These are phyloP conservation scores for Pissodes strobi DNA, from an alignment of 1,140 invertebrate genomes.

Conservation along the genomic window DNA sequence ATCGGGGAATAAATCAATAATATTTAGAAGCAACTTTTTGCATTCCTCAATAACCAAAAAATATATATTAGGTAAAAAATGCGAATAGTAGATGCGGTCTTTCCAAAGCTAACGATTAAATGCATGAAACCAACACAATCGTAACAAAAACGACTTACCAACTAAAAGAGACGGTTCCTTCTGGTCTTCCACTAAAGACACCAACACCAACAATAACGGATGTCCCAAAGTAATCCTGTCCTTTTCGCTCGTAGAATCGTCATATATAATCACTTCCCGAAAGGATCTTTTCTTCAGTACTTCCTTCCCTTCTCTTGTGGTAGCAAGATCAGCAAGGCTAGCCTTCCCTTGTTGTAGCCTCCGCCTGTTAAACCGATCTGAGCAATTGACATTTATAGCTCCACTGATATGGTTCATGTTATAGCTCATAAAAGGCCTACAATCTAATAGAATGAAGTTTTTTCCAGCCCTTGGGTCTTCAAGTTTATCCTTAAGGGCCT, in stretches of 20 bases:
- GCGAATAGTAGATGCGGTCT: no score
- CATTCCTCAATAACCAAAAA: no score
- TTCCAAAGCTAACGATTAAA: no score
- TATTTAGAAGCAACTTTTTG: no score
- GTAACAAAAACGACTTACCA: slow-evolving; percentile 62
- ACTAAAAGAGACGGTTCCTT: slow-evolving; percentile 69
- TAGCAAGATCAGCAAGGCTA: slow-evolving; percentile 69
- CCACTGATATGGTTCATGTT: slow-evolving; percentile 73
- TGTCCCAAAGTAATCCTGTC: slow-evolving; percentile 63
- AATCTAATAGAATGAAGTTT: slow-evolving; percentile 67
- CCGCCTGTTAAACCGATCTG: slow-evolving; percentile 72
- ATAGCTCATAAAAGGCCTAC: slow-evolving; percentile 73
- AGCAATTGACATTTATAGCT: slow-evolving; percentile 77
- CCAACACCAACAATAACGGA: slow-evolving; percentile 70
- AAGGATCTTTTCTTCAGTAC: slow-evolving; percentile 61
- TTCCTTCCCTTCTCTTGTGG: slow-evolving; percentile 67
- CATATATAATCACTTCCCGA: slow-evolving; percentile 72
- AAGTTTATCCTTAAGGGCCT: slow-evolving; percentile 52
- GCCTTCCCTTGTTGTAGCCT: slow-evolving; percentile 71
- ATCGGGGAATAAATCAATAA: no score
- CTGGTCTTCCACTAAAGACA: slow-evolving; percentile 71
- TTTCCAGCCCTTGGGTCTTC: slow-evolving; percentile 44
- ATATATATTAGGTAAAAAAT: no score
- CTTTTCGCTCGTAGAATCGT: slow-evolving; percentile 67
- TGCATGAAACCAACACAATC: not conserved